phyloP scores from a whole-genome alignment of 2,113 vertebrate genomes.

The Chascanopsetta lugubris region DNA sequence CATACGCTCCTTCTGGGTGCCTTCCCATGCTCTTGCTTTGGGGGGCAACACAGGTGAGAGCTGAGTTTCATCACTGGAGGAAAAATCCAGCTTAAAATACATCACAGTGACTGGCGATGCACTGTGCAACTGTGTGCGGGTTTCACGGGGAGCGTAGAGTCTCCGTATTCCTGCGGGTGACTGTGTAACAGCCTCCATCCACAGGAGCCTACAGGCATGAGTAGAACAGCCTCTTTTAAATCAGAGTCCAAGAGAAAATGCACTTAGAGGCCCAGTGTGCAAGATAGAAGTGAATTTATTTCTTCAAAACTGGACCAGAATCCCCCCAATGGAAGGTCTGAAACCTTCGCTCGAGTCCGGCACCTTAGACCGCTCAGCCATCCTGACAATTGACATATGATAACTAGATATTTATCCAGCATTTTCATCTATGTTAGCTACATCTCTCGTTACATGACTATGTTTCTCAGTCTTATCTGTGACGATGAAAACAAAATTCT shows the following conservation, averaged over 20 bases:
- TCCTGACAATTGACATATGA: background rate
- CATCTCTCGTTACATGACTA: background rate
- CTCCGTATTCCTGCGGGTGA: conserved; percentile 49
- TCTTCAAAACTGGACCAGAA: no score
- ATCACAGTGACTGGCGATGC: background rate
- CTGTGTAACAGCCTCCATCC: conserved; percentile 41
- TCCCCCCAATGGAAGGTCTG: no score
- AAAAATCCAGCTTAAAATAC: conserved; percentile 9
- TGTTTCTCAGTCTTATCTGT: background rate
- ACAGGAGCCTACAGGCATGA: conserved; percentile 36
- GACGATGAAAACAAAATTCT: no score
- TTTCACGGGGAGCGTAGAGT: conserved; percentile 16
- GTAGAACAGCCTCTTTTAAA: conserved; percentile 36
- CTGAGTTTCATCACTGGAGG: conserved; percentile 19
- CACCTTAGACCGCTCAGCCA: no score
- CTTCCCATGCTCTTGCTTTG: conserved; percentile 80
- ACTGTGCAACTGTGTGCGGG: background rate
- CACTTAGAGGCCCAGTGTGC: no score
- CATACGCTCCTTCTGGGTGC: conserved; percentile 80
- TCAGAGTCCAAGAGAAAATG: no score
- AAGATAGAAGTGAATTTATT: no score
- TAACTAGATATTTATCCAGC: background rate
- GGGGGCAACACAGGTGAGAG: conserved; percentile 90
- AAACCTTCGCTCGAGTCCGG: no score
- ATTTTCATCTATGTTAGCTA: background rate